phyloP scores from a whole-genome alignment of 2,113 vertebrate genomes.

The Peromyscus californicus region DNA sequence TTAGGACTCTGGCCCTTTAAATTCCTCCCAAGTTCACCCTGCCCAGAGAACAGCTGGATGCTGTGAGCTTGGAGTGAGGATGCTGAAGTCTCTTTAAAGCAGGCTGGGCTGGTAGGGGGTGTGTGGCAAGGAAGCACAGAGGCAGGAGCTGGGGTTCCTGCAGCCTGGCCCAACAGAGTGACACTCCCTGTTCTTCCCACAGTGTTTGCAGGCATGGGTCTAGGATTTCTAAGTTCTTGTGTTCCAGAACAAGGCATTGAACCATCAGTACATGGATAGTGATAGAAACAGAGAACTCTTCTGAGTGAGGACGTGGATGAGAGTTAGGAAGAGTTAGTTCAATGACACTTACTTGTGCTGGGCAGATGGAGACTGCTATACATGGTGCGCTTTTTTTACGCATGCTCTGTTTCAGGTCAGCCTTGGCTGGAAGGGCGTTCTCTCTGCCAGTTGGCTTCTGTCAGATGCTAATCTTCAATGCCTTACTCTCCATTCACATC shows the following conservation, averaged over 20 bases:
- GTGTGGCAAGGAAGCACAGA: background rate
- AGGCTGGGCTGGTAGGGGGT: background rate
- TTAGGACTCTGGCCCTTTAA: background rate
- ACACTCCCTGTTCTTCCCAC: background rate
- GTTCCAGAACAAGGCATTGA: background rate
- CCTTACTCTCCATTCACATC: background rate
- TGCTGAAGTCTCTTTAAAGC: background rate
- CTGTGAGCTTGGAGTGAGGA: too few relatives aligned
- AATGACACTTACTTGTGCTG: background rate
- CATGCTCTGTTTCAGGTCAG: background rate
- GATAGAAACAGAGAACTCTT: background rate
- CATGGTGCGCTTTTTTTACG: accelerated
- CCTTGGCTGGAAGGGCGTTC: too few relatives aligned
- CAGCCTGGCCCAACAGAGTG: background rate
- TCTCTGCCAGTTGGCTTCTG: background rate
- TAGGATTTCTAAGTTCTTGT: background rate
- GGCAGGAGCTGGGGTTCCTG: background rate
- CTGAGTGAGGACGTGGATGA: background rate
- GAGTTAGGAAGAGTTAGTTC: background rate
- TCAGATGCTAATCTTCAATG: background rate
- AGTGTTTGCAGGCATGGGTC: background rate
- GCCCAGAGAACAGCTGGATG: background rate
- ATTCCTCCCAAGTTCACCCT: background rate
- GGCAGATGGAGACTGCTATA: background rate
- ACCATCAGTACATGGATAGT: background rate